A percentile compares a stretch with the other conserved stretches of the same genome.
phyloP scores from a whole-genome alignment of 2,113 vertebrate genomes.

The Ceuthmochares aereus region DNA sequence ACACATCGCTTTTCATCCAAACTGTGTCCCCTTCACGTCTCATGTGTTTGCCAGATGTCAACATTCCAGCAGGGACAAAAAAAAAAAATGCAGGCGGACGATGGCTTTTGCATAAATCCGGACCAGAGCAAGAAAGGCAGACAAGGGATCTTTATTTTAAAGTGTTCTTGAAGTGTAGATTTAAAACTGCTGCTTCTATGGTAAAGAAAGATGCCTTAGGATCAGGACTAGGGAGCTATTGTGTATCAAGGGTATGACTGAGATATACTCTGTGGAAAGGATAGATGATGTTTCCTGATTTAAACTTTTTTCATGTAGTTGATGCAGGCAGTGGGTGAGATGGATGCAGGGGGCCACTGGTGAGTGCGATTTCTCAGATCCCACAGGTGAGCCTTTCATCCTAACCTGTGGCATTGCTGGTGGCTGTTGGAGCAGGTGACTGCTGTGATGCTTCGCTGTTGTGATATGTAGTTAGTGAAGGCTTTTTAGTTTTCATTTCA shows the following conservation, averaged over 20 bases:
- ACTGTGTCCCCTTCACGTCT: accelerated
- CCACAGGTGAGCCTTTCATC: not conserved
- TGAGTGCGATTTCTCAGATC: not conserved
- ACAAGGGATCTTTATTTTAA: constrained; percentile 8
- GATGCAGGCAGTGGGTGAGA: not conserved
- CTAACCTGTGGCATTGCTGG: accelerated
- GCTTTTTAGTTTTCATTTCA: not conserved
- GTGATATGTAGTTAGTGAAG: not conserved
- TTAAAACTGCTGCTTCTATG: not conserved
- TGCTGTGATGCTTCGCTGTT: accelerated
- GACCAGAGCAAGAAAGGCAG: not conserved
- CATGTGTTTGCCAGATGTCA: constrained; percentile 21
- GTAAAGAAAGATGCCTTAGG: not conserved
- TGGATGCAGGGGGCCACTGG: not conserved
- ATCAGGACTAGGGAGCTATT: not conserved
- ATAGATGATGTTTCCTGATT: not conserved
- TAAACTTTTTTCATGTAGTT: not conserved
- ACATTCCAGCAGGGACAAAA: not conserved
- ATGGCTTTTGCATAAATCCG: not conserved
- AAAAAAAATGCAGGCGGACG: not conserved
- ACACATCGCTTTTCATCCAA: not conserved
- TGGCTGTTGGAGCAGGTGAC: not conserved
- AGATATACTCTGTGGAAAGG: not conserved
- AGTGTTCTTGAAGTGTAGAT: constrained; percentile 26
- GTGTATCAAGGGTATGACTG: not conserved